Conservation (phyloP, 2,113 vertebrate genomes). For the Rhea americana region DNA sequence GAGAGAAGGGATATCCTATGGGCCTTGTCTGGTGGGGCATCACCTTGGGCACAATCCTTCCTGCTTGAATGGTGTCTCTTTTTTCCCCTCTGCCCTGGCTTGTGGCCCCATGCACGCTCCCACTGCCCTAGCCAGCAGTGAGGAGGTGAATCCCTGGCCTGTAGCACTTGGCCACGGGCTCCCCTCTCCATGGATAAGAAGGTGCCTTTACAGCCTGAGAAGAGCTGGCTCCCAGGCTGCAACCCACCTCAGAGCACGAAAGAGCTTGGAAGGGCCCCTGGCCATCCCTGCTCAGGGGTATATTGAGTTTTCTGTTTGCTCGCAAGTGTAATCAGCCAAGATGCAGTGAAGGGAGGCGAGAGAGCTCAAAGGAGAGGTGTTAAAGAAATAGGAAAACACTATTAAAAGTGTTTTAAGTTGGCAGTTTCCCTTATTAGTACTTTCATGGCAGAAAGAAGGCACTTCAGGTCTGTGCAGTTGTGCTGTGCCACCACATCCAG, state of each 20-base stretch:
- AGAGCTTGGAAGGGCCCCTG: fast-evolving
- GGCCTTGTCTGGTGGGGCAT: not conserved
- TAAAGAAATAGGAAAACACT: conserved; percentile 61
- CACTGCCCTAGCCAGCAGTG: not conserved
- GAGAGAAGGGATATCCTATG: not conserved
- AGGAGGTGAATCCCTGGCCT: not conserved
- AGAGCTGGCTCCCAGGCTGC: not conserved
- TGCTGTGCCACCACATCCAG: not conserved
- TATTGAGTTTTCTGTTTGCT: conserved; percentile 53
- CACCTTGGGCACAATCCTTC: not conserved
- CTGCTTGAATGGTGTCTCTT: no score
- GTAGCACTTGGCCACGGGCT: not conserved
- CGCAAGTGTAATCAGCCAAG: conserved; percentile 49
- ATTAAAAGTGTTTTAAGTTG: conserved; percentile 11
- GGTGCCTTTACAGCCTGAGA: not conserved
- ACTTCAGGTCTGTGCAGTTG: not conserved
- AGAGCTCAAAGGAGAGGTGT: conserved; percentile 34
- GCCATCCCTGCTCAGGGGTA: not conserved
- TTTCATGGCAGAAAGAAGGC: not conserved
- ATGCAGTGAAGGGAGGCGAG: conserved; percentile 27
- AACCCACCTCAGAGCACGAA: not conserved
- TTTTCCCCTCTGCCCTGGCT: fast-evolving
- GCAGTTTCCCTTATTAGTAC: conserved; percentile 14
- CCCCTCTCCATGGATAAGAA: not conserved
- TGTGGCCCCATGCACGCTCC: not conserved